Evolutionary conservation across 2,113 vertebrate species (phyloP), one percentile per base, ranked within the genome.

Genomic region (Zapus hudsonius): DNA sequence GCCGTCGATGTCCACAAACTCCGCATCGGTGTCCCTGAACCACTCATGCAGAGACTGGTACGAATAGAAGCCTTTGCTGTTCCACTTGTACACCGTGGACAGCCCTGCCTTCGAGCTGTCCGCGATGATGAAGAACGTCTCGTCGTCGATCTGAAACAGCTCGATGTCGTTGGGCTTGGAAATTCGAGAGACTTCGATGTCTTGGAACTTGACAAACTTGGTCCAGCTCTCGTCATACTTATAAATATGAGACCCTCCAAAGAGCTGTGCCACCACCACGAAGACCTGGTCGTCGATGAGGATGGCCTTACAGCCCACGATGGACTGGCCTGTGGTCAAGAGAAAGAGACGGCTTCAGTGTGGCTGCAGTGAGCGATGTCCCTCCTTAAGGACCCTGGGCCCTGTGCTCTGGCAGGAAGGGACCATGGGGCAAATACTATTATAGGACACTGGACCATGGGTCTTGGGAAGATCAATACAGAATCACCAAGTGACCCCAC

Each of bases 101-200:
- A 99, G 98, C 25, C 99, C 99, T 0, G 99, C 99, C 96, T 99
- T 99, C 0, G 99, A 99, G 97, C 99, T 99, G 97, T 99, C 99
- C 0, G 99, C 99, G 17, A 99, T 99, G 92, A 99, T 98, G 94
- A 99, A 99, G 98, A 99, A 99, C 69, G 98, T 99, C 82, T 99
- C 99, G 0, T 98, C 97, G 19, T 99, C 99, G 33, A 99, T 99
- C 97, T 99, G 98, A 91, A 99, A 99, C 7, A 99, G 97, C 84
- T 99, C 99, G 3, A 99, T 99, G 96, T 99, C 99, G 3, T 99
- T 99, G 78, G 99, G 99, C 97, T 99, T 99, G 97, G 99, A 99
- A 95, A 99, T 99, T 90, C 99, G 99, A 86, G 99, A 99, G 11
- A 99, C 99, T 95, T 99, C 99, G 0, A 99, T 99, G 96, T 99